Evolutionary conservation across 2,888 invertebrate genomes (phyloP), one percentile per base, ranked within the genome.

Genomic region (Micropterix aruncella): DNA sequence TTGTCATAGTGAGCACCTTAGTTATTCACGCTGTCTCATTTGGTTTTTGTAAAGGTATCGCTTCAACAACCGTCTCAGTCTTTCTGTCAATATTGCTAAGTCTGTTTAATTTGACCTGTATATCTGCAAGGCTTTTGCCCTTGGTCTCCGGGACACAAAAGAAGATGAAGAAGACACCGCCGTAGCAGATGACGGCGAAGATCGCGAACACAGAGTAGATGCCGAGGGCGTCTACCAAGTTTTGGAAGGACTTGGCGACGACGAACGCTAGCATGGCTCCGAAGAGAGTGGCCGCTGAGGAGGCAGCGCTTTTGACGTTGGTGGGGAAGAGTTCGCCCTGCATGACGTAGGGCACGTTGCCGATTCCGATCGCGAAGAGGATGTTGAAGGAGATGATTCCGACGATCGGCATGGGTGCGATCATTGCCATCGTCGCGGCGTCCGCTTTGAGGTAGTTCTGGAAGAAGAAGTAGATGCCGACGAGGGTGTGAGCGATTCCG

Each of bases 261-360:
- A 66, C 48, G 50, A 79, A 78, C 27, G 74, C 74, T 40, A 78
- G 56, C 0, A 74, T 51, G 17, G 76, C 75, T 0, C 74, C 72
- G 49, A 73, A 58, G 53, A 77, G 66, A 1, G 75, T 76, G 0
- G 74, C 74, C 2, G 70, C 50, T 2, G 76, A 76, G 0, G 77
- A 75, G 0, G 79, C 79, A 0, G 68, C 62, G 0, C 74, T 73
- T 54, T 79, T 79, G 0, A 79, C 74, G 48, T 77, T 78, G 0
- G 75, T 74, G 0, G 79, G 75, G 52, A 79, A 80, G 3, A 79
- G 52, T 55, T 80, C 80, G 0, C 77, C 76, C 52, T 79, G 72
- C 62, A 79, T 66, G 49, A 79, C 72, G 48, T 78, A 77, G 0
- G 79, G 72, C 18, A 79, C 53, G 16, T 75, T 78, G 1, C 75